Evolutionary conservation across 2,113 vertebrate species (phyloP).

Genomic region (Megaceryle maxima): DNA sequence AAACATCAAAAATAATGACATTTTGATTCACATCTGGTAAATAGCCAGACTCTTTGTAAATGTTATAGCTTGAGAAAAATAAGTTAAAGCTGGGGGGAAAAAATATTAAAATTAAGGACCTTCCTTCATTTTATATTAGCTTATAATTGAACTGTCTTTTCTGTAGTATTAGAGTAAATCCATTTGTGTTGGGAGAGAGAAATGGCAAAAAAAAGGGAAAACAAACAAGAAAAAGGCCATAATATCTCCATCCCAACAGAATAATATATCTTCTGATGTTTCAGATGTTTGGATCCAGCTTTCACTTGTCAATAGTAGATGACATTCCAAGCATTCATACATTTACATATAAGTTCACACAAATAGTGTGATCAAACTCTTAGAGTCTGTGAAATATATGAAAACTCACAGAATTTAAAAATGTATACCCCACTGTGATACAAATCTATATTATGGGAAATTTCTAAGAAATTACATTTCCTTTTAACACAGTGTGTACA

Average conservation of each 20-base stretch:
- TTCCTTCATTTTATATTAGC: background rate
- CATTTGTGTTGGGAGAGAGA: background rate
- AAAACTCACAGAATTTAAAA: background rate
- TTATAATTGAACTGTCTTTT: background rate
- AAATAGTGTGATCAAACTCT: background rate
- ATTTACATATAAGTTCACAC: background rate
- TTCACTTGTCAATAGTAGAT: background rate
- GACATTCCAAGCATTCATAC: background rate
- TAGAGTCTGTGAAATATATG: background rate
- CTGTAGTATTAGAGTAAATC: background rate
- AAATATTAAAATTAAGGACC: background rate
- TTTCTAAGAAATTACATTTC: background rate
- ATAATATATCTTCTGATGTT: background rate
- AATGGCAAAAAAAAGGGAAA: background rate
- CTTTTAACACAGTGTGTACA: background rate
- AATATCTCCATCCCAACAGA: background rate
- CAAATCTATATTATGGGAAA: background rate
- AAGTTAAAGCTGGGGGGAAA: fast-evolving
- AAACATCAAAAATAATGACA: background rate
- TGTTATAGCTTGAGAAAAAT: background rate
- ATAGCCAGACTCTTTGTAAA: background rate
- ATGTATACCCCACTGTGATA: background rate
- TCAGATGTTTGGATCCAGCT: background rate
- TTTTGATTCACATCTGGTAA: background rate
- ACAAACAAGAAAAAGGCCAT: background rate